Base-by-base conservation (phyloP, 2,113 vertebrate genomes). In the Bucco capensis region DNA sequence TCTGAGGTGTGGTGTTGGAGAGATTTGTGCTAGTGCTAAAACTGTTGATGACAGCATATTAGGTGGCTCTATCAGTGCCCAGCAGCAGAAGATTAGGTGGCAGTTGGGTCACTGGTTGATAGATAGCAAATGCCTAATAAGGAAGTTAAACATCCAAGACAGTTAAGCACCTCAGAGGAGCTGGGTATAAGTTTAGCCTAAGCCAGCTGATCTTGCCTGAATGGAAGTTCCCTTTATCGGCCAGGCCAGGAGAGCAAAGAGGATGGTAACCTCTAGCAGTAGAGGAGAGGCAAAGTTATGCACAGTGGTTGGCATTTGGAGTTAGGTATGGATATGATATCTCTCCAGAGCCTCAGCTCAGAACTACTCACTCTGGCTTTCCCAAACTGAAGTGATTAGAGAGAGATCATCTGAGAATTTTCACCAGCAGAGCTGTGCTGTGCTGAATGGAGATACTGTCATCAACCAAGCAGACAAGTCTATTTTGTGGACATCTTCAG, bases 351-450 rank as follows among this genome's bases (percentile, higher is more conserved):
- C 27, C 66, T n/a, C 46, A 31, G 16, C 57, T 70, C 56, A 28
- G 60, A 62, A 19, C 35, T 47, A 15, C 35, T 69, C 28, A 6
- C 33, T 31, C 58, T 0, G 0, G 3, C 40, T 53, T 6, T 18
- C 44, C 50, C 53, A 72, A 49, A 42, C 25, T 6, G 33, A 42
- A 53, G 24, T 3, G 22, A 40, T 7, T 37, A 28, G 10, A 62
- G 8, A 61, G 37, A 14, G 12, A 37, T 42, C 1, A 0, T 33
- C 46, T 4, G 30, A 30, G 31, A 37, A 21, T 2, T 53, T 54
- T n/a, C 47, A 90, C 13, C 71, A 85, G n/a, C 44, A 90, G 49
- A 73, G 35, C 16, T 14, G 19, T 19, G 27, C 22, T 66, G 19
- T 33, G 33, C 14, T 3, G 2, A 37, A 27, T 3, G 10, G 17